Percentiles rank a stretch among this genome's conserved stretches.
phyloP scores from a whole-genome alignment of 2,797 vertebrate genomes.

The Melanotaenia trifasciata region DNA sequence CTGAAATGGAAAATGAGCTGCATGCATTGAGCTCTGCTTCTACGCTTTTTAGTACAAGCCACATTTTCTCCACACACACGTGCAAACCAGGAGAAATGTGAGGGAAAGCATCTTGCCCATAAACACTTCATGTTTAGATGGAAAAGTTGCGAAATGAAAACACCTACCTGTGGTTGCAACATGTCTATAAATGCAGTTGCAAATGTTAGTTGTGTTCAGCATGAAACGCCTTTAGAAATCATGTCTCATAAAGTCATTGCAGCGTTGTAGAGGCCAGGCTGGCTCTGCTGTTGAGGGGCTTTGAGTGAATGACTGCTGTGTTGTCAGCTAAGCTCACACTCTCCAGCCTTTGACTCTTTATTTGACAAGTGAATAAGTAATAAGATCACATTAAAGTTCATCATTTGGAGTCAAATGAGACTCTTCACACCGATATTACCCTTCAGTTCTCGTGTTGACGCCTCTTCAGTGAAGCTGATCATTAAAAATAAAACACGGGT shows the following conservation, averaged over 20 bases:
- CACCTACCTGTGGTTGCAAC: too few relatives aligned
- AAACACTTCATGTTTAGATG: background rate
- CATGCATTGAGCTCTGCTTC: background rate
- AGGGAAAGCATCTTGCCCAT: background rate
- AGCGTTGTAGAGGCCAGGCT: conserved; percentile 5
- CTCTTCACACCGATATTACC: background rate
- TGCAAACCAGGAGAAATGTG: background rate
- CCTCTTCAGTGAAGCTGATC: background rate
- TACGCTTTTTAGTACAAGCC: background rate
- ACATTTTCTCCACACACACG: background rate
- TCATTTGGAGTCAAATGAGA: conserved; percentile 18
- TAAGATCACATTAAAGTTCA: conserved; percentile 30
- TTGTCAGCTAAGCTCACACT: conserved; percentile 44
- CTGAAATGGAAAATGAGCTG: too few relatives aligned
- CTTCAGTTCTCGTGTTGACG: background rate
- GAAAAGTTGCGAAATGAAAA: too few relatives aligned
- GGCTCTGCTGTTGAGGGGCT: conserved; percentile 21
- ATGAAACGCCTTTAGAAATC: background rate
- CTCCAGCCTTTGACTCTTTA: conserved; percentile 25
- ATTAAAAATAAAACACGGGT: conserved; percentile 11
- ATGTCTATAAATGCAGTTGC: background rate
- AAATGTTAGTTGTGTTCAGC: background rate
- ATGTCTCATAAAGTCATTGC: conserved; percentile 5
- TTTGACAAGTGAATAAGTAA: conserved; percentile 33
- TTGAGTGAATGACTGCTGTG: conserved; percentile 6